These are phyloP conservation scores for Muscicapa comitata DNA, from an alignment of 2,797 vertebrate genomes.

Conservation along the genomic window DNA sequence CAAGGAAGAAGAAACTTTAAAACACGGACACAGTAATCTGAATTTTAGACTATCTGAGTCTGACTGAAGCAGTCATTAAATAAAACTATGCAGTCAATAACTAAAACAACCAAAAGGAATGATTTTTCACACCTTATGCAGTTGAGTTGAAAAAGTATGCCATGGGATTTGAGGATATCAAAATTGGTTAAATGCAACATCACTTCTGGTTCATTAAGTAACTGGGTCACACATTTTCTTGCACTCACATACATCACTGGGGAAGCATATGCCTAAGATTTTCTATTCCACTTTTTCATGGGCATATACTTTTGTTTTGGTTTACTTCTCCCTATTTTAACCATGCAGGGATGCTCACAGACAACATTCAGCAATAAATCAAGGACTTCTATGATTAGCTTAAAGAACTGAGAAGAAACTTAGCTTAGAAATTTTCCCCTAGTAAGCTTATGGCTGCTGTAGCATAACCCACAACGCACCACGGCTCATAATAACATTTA, in stretches of 20 bases:
- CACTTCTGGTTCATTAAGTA: neutral
- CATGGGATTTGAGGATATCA: neutral
- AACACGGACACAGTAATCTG: neutral
- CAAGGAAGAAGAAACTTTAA: neutral
- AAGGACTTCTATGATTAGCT: neutral
- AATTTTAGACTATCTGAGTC: neutral
- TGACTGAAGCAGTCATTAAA: neutral
- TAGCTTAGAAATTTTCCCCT: neutral
- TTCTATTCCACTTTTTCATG: neutral
- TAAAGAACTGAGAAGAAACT: neutral
- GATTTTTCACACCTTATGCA: neutral
- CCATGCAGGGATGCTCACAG: neutral
- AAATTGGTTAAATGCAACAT: neutral
- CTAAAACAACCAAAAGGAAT: neutral
- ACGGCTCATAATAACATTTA: accelerated
- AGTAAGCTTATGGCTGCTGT: neutral
- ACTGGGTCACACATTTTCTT: neutral
- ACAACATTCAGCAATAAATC: neutral
- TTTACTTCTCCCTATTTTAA: neutral
- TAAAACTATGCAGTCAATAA: neutral
- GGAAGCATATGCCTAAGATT: neutral
- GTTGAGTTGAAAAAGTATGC: neutral
- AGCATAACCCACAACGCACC: neutral
- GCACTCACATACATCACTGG: neutral
- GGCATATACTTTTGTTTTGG: neutral